Percentiles rank a stretch among this genome's conserved stretches.
These are phyloP conservation scores for Drosophila arawakana DNA, from an alignment of 1,140 invertebrate genomes.

Conservation along the genomic window DNA sequence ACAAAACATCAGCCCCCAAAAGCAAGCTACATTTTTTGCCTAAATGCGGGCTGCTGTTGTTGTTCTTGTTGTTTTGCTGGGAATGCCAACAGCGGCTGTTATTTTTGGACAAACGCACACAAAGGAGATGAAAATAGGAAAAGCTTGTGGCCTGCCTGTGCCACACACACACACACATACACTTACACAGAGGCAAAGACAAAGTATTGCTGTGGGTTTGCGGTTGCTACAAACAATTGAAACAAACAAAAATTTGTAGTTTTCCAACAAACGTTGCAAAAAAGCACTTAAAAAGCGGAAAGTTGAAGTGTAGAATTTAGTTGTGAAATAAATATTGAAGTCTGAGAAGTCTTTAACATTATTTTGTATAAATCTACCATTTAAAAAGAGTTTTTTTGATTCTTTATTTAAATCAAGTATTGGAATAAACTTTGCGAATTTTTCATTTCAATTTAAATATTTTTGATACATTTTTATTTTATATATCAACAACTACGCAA, in stretches of 20 bases:
- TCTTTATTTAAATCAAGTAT: no score
- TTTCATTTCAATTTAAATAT: no score
- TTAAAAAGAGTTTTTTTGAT: no score
- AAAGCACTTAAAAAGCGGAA: slow-evolving; percentile 1
- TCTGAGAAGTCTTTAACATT: no score
- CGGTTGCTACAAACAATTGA: slow-evolving; percentile 16
- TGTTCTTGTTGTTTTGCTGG: slow-evolving; percentile 22
- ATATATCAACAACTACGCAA: no score
- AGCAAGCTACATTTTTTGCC: slow-evolving; percentile 57
- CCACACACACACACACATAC: slow-evolving; percentile 11
- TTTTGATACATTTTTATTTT: no score
- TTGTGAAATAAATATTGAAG: no score
- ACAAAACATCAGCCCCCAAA: slow-evolving; percentile 51
- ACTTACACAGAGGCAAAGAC: neutral
- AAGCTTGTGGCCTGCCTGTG: slow-evolving; percentile 20
- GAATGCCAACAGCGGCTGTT: slow-evolving; percentile 44
- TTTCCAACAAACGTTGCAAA: neutral
- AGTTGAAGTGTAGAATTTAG: no score
- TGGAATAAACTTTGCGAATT: no score
- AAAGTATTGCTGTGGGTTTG: slow-evolving; percentile 21
- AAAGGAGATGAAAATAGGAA: slow-evolving; percentile 28
- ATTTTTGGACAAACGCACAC: slow-evolving; percentile 28
- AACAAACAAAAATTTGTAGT: neutral
- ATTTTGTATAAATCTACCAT: no score
- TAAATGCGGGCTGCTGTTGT: slow-evolving; percentile 60